Conservation (phyloP, 1,140 invertebrate species). For the Mylabris phalerata region DNA sequence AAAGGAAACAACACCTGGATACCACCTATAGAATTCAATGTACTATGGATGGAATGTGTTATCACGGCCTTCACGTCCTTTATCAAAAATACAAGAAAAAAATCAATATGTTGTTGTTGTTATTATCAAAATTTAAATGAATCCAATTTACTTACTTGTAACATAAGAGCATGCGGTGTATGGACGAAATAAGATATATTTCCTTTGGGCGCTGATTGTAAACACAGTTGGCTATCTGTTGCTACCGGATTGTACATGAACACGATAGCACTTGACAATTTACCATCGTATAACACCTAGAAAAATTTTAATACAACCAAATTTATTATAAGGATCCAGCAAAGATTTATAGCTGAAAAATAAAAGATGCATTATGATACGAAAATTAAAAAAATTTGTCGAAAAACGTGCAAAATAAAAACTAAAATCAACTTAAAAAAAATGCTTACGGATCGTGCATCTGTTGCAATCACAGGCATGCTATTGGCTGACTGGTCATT, state of each 20-base stretch:
- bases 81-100: slow-evolving; percentile 32
- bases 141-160: slow-evolving; percentile 66
- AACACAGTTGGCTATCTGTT: slow-evolving; percentile 94
- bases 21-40: slow-evolving; percentile 96
- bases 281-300: slow-evolving; percentile 96
- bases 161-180: slow-evolving; percentile 97
- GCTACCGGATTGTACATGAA: slow-evolving; percentile 99
- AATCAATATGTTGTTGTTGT: background rate
- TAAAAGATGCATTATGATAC: too few relatives aligned
- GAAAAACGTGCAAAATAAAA: slow-evolving; percentile 21
- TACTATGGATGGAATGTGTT: slow-evolving; percentile 98
- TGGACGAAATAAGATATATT: slow-evolving; percentile 97
- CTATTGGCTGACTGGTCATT: slow-evolving; percentile 39
- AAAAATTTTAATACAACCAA: background rate
- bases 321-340: too few relatives aligned
- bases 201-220: slow-evolving; percentile 95
- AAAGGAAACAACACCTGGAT: slow-evolving; percentile 98
- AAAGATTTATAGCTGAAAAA: too few relatives aligned
- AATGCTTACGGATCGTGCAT: slow-evolving; percentile 53
- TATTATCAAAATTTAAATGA: background rate
- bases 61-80: slow-evolving; percentile 98
- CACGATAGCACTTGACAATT: slow-evolving; percentile 91
- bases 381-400: background rate
- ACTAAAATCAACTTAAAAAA: slow-evolving; percentile 40
- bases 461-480: slow-evolving; percentile 37